Conservation (phyloP, 1,140 invertebrate species). For the Oryctes rhinoceros region DNA sequence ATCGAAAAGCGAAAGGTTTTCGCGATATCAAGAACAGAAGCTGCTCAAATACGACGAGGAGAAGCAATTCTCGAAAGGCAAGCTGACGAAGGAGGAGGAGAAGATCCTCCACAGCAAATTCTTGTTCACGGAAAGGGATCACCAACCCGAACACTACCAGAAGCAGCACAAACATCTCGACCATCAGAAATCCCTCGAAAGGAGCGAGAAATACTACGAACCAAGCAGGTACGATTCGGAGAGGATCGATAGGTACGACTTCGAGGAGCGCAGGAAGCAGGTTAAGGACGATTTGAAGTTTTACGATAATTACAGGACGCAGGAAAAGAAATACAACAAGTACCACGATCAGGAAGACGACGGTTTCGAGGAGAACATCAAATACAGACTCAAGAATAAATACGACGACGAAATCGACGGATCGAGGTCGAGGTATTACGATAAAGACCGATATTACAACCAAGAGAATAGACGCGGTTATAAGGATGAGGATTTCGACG, state of each 20-base stretch:
- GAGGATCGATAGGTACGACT: slow-evolving; percentile 28
- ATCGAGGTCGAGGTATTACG: slow-evolving; percentile 30
- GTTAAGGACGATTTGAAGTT: slow-evolving; percentile 41
- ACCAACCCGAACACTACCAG: slow-evolving; percentile 5
- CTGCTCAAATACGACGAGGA: slow-evolving; percentile 41
- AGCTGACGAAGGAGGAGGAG: slow-evolving; percentile 41
- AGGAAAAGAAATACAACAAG: slow-evolving; percentile 40
- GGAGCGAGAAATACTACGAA: slow-evolving; percentile 46
- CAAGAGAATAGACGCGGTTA: slow-evolving; percentile 28
- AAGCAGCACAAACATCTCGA: slow-evolving; percentile 48
- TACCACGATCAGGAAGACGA: slow-evolving; percentile 49
- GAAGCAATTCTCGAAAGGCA: slow-evolving; percentile 22
- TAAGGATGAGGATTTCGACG: slow-evolving; percentile 50
- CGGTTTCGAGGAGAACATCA: slow-evolving; percentile 56
- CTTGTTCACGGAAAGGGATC: slow-evolving; percentile 39
- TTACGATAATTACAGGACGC: not conserved
- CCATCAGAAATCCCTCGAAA: slow-evolving; percentile 53
- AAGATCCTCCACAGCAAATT: slow-evolving; percentile 43
- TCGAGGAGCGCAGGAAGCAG: slow-evolving; percentile 15
- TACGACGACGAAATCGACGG: slow-evolving; percentile 11
- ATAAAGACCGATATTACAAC: slow-evolving; percentile 1
- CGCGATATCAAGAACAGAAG: slow-evolving; percentile 47
- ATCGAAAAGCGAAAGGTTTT: slow-evolving; percentile 44
- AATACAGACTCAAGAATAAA: slow-evolving; percentile 43
- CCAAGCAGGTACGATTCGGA: slow-evolving; percentile 42